Conservation (phyloP, 2,797 vertebrate genomes). For the Arnoldichthys spilopterus region DNA sequence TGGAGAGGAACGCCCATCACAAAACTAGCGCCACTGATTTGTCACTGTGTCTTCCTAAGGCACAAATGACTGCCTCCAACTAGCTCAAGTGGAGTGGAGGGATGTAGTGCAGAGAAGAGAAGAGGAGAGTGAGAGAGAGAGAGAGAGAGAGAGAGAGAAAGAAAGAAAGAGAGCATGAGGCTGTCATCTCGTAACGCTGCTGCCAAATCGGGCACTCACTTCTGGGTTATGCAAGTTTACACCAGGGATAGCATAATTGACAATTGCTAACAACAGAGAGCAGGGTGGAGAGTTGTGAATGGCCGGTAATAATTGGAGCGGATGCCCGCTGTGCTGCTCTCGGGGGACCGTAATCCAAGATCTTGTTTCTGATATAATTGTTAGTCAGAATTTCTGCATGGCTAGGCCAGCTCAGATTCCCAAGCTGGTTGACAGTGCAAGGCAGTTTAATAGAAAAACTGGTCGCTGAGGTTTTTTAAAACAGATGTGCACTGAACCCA, state of each 20-base stretch:
- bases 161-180: conserved; percentile 55
- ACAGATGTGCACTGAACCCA: conserved; percentile 81
- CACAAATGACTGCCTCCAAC: conserved; percentile 69
- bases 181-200: conserved; percentile 81
- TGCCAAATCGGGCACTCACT: conserved; percentile 84
- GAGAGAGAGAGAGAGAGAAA: conserved; percentile 13
- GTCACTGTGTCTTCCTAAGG: conserved; percentile 54
- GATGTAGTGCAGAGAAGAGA: conserved; percentile 35
- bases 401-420: conserved; percentile 82
- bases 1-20: conserved; percentile 38
- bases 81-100: conserved; percentile 53
- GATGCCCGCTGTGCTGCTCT: conserved; percentile 82
- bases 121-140: conserved; percentile 42
- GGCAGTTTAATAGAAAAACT: conserved; percentile 89
- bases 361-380: conserved; percentile 91
- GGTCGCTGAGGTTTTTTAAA: conserved; percentile 83
- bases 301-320: conserved; percentile 87
- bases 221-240: conserved; percentile 84
- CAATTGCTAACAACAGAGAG: conserved; percentile 85
- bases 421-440: conserved; percentile 87
- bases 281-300: conserved; percentile 84
- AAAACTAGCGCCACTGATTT: conserved; percentile 47
- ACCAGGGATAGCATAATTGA: conserved; percentile 87
- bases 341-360: conserved; percentile 85
- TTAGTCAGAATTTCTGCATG: conserved; percentile 90